phyloP scores from a whole-genome alignment of 2,888 invertebrate genomes.

The Boloria euphrosyne region DNA sequence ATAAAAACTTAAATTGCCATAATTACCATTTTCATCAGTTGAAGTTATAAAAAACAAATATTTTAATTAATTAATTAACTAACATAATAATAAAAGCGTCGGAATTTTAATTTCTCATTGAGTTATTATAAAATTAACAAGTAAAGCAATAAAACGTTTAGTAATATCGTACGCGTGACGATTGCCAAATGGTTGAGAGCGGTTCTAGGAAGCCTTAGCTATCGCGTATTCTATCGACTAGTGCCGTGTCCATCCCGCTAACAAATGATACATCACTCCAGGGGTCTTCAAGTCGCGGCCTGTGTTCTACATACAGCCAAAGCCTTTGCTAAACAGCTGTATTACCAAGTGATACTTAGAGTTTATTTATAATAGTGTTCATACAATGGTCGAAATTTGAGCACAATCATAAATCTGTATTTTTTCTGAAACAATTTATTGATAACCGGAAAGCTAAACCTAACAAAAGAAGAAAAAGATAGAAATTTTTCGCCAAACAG shows the following conservation, averaged over 20 bases:
- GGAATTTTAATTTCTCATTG: too few relatives aligned
- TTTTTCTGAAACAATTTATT: too few relatives aligned
- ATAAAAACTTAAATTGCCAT: slow-evolving; percentile 28
- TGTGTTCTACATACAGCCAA: slow-evolving; percentile 6
- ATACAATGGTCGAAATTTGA: too few relatives aligned
- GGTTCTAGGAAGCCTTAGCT: slow-evolving; percentile 35
- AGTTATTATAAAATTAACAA: not conserved
- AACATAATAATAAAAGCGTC: too few relatives aligned
- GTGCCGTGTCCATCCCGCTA: slow-evolving; percentile 15
- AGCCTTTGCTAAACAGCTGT: slow-evolving; percentile 1
- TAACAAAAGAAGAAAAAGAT: too few relatives aligned
- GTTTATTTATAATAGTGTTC: too few relatives aligned
- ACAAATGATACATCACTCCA: slow-evolving; percentile 17
- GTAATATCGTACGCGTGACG: slow-evolving; percentile 49
- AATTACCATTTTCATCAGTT: slow-evolving; percentile 23
- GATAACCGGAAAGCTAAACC: too few relatives aligned
- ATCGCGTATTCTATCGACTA: slow-evolving; percentile 24
- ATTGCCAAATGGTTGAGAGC: slow-evolving; percentile 45
- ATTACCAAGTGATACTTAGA: not conserved
- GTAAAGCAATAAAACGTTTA: slow-evolving; percentile 10
- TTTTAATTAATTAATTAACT: not conserved
- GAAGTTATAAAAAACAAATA: not conserved
- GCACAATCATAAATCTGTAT: too few relatives aligned
- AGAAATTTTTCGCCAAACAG: too few relatives aligned
- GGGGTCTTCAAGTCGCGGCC: not conserved